These are phyloP conservation scores for Eilema caniola DNA, from an alignment of 2,888 invertebrate species.

Conservation along the genomic window DNA sequence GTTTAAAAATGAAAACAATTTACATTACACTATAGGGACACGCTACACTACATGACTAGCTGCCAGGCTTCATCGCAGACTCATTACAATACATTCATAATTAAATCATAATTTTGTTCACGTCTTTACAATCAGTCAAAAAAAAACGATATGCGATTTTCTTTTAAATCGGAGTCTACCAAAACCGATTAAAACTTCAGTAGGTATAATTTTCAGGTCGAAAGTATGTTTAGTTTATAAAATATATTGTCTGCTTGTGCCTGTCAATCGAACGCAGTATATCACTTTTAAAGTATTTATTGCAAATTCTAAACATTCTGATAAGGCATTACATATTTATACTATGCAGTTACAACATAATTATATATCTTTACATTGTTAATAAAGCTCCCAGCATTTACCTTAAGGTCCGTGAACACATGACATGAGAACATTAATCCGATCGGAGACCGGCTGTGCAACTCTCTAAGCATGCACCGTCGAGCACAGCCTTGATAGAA, in stretches of 20 bases:
- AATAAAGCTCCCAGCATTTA: conserved; percentile 58
- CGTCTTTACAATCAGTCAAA: conserved; percentile 10
- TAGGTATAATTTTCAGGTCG: conserved; percentile 11
- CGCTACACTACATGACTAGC: conserved; percentile 56
- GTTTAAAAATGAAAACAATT: conserved; percentile 26
- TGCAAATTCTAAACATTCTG: conserved; percentile 31
- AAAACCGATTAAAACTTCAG: conserved; percentile 1
- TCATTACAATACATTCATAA: conserved; percentile 16
- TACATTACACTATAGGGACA: conserved; percentile 33
- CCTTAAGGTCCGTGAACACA: conserved; percentile 26
- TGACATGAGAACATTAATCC: neutral
- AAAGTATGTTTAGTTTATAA: neutral
- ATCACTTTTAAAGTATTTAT: conserved; percentile 40
- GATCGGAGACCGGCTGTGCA: neutral
- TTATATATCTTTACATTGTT: conserved; percentile 48
- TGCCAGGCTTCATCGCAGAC: conserved; percentile 44
- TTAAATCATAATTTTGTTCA: conserved; percentile 16
- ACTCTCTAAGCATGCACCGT: too few relatives aligned
- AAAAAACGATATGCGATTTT: conserved; percentile 17
- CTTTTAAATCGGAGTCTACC: conserved; percentile 6
- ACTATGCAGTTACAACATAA: conserved; percentile 41
- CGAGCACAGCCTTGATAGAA: too few relatives aligned
- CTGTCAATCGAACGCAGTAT: conserved; percentile 24
- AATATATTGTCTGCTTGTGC: conserved; percentile 24
- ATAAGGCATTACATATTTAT: conserved; percentile 41